A percentile compares a stretch with the other conserved stretches of the same genome.
phyloP scores from a whole-genome alignment of 1,140 invertebrate genomes.

The Sycophaga agraensis region DNA sequence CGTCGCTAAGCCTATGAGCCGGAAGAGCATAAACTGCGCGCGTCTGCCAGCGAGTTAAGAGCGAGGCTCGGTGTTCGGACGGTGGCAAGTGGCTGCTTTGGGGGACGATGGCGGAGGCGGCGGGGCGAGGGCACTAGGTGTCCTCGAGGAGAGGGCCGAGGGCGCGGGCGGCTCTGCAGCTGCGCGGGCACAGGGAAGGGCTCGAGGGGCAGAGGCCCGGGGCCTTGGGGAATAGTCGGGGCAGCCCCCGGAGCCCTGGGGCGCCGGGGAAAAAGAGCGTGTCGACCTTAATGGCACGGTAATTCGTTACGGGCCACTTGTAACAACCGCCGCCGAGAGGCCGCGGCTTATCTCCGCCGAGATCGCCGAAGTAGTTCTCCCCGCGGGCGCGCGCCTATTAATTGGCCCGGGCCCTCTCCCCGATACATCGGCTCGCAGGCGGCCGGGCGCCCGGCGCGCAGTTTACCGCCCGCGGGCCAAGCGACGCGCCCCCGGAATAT shows the following conservation, averaged over 20 bases:
- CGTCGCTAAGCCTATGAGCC: no score
- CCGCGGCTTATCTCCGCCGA: slow-evolving; percentile 5
- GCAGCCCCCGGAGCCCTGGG: neutral
- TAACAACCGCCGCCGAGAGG: slow-evolving; percentile 32
- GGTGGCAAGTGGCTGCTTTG: no score
- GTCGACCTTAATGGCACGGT: slow-evolving; percentile 35
- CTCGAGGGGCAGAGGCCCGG: neutral
- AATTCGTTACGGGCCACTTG: slow-evolving; percentile 46
- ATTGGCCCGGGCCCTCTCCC: no score
- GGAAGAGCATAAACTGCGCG: no score
- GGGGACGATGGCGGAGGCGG: no score
- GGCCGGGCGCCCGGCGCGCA: slow-evolving; percentile 2
- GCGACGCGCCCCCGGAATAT: slow-evolving; percentile 14
- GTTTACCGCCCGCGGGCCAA: neutral
- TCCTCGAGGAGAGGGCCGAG: no score
- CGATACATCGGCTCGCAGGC: no score
- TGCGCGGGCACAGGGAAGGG: no score
- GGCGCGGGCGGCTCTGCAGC: neutral
- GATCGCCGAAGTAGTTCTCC: slow-evolving; percentile 32
- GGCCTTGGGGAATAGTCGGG: neutral
- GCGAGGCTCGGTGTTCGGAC: no score
- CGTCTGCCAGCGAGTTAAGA: no score
- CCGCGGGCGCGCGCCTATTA: slow-evolving; percentile 33
- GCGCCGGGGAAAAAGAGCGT: slow-evolving; percentile 32
- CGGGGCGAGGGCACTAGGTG: slow-evolving; percentile 27